Conservation (phyloP, 2,797 vertebrate species). For the Propithecus deckenii region DNA sequence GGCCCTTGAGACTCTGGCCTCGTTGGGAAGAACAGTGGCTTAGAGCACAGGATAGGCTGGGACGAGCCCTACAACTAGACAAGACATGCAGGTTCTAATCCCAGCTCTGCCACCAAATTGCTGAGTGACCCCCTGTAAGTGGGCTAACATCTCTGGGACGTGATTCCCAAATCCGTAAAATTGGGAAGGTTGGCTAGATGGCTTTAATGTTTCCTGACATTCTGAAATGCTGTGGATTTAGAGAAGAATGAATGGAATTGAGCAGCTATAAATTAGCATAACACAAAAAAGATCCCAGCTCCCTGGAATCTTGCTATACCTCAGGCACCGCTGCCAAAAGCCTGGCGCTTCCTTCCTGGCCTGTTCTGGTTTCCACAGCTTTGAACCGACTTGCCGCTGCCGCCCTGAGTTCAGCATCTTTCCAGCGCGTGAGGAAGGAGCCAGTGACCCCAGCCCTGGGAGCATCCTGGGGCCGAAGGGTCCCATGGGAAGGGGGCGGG, state of each 20-base stretch:
- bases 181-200: background rate
- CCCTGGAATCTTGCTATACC: background rate
- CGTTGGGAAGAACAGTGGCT: background rate
- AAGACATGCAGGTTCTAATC: background rate
- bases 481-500: background rate
- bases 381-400: background rate
- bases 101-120: background rate
- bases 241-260: background rate
- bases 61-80: background rate
- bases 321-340: background rate
- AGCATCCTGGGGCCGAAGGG: fast-evolving
- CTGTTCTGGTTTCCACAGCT: background rate
- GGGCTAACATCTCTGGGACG: background rate
- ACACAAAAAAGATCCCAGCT: too few relatives aligned
- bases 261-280: background rate
- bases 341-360: too few relatives aligned
- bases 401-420: background rate
- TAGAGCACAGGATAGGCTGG: background rate
- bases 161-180: background rate
- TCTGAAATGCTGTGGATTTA: background rate
- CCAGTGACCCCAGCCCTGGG: too few relatives aligned
- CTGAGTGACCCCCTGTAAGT: background rate
- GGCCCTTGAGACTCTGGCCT: background rate
- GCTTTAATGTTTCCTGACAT: background rate
- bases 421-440: fast-evolving